Base-by-base conservation (phyloP, 2,888 invertebrate genomes). In the Troides helena region DNA sequence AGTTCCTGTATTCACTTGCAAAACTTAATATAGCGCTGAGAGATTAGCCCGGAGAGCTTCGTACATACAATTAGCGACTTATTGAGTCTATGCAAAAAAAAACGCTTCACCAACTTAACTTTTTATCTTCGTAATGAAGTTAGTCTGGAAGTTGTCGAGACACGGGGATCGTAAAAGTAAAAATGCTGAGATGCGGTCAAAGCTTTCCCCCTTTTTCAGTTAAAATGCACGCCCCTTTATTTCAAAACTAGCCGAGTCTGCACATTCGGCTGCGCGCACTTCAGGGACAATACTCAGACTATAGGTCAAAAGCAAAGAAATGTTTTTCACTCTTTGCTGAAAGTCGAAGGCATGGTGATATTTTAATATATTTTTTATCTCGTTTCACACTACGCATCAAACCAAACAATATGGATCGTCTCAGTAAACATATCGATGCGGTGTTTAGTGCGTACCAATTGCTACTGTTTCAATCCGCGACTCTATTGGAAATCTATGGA, bases 1-100 rank as follows among this genome's bases (percentile, higher is more conserved):
- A 63, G 76, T 80, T 77, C 77, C 80, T 80, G 85, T 87, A 88
- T 89, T 89, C 88, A 87, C 85, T 88, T 81, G 78, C 77, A n/a
- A 68, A 21, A 77, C 78, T 76, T 76, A 84, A 86, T 89, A 90
- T 86, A 83, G 83, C 81, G 83, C 88, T 89, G 86, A 80, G 82
- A 81, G 83, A 87, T 87, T 85, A 88, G 85, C 86, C 86, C 83
- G 85, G 86, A 89, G 87, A 87, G 85, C 82, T 84, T 82, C 83
- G 82, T 83, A 88, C 84, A 85, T 83, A 85, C 85, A 86, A 89
- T 89, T 88, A 87, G 80, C 81, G 78, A 80, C 83, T 85, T 85
- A 85, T 82, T 86, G 84, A 81, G 82, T 83, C 79, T 78, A 78
- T 79, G 81, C n/a, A 53, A 53, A 82, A 81, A 81, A 80, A 76